Base-by-base conservation (phyloP, 1,140 invertebrate genomes). In the Phthorimaea operculella region DNA sequence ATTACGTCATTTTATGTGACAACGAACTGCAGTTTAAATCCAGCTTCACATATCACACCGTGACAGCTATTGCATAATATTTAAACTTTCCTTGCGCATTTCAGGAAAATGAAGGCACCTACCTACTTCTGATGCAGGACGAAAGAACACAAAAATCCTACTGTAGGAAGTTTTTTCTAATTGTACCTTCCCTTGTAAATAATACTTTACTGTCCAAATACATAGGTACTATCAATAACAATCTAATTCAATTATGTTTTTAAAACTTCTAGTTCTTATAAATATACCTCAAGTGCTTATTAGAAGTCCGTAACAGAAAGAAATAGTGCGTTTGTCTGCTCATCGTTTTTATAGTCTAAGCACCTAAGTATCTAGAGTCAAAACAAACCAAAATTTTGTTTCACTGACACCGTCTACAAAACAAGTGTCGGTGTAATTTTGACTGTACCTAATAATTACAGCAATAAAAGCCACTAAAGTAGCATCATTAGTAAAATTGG, bases 1-100 rank as follows among this genome's bases (percentile, higher is more conserved):
- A 57, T 71, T 68, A 70, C 62, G 68, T 72, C 70, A 72, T 53
- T 52, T 39, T 45, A 15, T 57, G 52, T 52, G 36, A 63, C 49
- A 59, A 63, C 57, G 45, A 16, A 52, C 14, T n/a, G 10, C 47
- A 60, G 54, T 59, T 60, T 51, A 59, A 63, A 60, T 47, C 44
- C 44, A 47, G 2, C 2, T 28, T 28, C 44, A 47, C n/a, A 47
- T 47, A 47, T 47, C 44, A 47, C 10, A n/a, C 5, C 11, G 15
- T 17, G 44, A 47, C 44, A 47, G 44, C 15, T 47, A 47, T 47
- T 47, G 16, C 54, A 52, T 54, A 34, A 54, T 52, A 57, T 53
- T 58, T 51, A 52, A 15, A 54, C 44, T 28, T 63, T 61, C 55
- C 34, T 28, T 28, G 21, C 51, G 54, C 54, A 55, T 60, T 60